These are phyloP conservation scores for Athalia cordata DNA, from an alignment of 2,888 invertebrate species.

Conservation along the genomic window DNA sequence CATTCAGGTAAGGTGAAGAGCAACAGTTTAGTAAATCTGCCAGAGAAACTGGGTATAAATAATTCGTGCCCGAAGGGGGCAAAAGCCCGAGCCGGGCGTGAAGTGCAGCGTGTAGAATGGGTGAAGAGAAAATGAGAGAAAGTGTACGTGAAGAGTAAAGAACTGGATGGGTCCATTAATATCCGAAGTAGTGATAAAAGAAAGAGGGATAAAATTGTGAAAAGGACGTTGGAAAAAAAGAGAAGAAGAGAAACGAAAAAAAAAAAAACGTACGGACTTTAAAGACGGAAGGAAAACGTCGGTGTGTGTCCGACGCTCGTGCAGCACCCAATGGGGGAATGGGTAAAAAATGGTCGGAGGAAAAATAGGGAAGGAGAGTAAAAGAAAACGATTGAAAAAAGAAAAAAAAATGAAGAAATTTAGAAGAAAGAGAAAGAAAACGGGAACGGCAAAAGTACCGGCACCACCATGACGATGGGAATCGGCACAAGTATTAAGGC, in stretches of 20 bases:
- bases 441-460: constrained; percentile 37
- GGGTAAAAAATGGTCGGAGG: constrained; percentile 41
- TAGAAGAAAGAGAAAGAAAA: constrained; percentile 40
- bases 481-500: neutral
- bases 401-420: neutral
- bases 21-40: constrained; percentile 42
- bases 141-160: constrained; percentile 40
- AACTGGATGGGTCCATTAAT: constrained; percentile 56
- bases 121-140: constrained; percentile 43
- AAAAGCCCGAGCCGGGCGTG: neutral
- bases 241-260: constrained; percentile 46
- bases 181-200: constrained; percentile 52
- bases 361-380: neutral
- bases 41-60: constrained; percentile 31
- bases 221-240: constrained; percentile 13
- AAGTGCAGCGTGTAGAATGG: constrained; percentile 7
- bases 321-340: constrained; percentile 45
- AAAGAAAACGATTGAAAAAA: constrained; percentile 18
- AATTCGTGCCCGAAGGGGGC: constrained; percentile 46
- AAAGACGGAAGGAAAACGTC: too few relatives aligned
- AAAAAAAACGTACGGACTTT: constrained; percentile 1
- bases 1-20: constrained; percentile 22
- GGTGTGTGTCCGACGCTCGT: neutral
- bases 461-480: constrained; percentile 28
- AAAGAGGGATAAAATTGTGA: constrained; percentile 39